Conservation (phyloP, 2,888 invertebrate species). For the Tetragonisca angustula region DNA sequence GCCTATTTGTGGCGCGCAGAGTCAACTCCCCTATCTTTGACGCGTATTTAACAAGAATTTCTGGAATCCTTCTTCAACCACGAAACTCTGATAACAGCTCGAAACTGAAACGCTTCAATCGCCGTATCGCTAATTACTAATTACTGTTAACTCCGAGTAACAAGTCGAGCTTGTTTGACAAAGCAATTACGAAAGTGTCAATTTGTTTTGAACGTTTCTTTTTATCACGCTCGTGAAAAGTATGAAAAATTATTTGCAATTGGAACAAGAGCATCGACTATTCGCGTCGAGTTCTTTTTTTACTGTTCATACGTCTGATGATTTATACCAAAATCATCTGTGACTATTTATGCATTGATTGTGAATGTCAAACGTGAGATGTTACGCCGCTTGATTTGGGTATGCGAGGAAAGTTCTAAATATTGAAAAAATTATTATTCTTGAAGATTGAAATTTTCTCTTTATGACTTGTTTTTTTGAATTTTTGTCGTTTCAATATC, state of each 20-base stretch:
- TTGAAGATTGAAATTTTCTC: too few species aligned
- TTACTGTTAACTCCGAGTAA: neutral
- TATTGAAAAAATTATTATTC: too few species aligned
- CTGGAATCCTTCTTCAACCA: neutral
- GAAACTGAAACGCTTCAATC: slow-evolving; percentile 9
- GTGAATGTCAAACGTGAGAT: neutral
- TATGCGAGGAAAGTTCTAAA: too few species aligned
- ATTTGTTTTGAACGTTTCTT: neutral
- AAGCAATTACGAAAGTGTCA: neutral
- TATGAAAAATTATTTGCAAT: neutral
- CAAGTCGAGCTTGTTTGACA: neutral
- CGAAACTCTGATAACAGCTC: slow-evolving; percentile 1
- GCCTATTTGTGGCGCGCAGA: slow-evolving; percentile 7
- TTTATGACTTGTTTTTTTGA: too few species aligned
- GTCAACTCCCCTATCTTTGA: neutral
- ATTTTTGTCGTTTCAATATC: too few species aligned
- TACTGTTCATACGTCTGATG: neutral
- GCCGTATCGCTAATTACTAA: neutral
- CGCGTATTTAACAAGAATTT: slow-evolving; percentile 19
- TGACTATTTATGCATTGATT: neutral
- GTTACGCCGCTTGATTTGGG: neutral
- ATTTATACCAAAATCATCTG: neutral
- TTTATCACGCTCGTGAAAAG: neutral
- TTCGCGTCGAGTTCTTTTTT: neutral
- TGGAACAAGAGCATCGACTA: neutral